Conservation (phyloP, 1,140 invertebrate genomes). For the Calephelis virginiensis region DNA sequence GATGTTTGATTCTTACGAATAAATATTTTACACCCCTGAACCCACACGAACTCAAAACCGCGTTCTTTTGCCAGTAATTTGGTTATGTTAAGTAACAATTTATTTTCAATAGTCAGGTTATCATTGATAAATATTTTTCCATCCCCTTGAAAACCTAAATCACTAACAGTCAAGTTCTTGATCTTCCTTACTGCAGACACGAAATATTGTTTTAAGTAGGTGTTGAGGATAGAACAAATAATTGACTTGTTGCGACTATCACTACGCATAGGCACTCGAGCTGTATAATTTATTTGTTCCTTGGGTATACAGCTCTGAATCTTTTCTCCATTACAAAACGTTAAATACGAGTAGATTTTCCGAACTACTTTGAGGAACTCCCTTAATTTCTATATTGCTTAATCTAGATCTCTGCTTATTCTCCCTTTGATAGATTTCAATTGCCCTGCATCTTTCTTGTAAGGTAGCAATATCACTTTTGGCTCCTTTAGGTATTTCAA, state of each 20-base stretch:
- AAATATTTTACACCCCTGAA: constrained; percentile 7
- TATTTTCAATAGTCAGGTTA: not conserved
- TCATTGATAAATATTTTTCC: not conserved
- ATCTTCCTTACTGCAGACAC: not conserved
- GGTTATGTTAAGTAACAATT: not conserved
- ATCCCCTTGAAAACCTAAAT: not conserved
- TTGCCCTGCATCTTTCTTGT: not conserved
- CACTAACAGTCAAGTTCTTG: not conserved
- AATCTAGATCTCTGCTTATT: not conserved
- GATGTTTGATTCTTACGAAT: not conserved
- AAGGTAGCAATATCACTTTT: not conserved
- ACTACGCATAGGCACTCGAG: not conserved
- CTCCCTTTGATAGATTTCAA: not conserved
- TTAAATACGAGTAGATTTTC: not conserved
- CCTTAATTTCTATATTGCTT: not conserved
- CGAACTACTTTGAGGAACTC: not conserved
- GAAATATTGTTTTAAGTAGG: not conserved
- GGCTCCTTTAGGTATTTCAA: not conserved
- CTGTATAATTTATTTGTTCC: not conserved
- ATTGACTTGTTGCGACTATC: not conserved
- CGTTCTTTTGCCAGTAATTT: not conserved
- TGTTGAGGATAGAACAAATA: not conserved
- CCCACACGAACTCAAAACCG: not conserved
- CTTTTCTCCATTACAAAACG: not conserved
- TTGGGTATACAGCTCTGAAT: not conserved